Base-by-base conservation (phyloP, 2,113 vertebrate species). In the Brachypteracias leptosomus region DNA sequence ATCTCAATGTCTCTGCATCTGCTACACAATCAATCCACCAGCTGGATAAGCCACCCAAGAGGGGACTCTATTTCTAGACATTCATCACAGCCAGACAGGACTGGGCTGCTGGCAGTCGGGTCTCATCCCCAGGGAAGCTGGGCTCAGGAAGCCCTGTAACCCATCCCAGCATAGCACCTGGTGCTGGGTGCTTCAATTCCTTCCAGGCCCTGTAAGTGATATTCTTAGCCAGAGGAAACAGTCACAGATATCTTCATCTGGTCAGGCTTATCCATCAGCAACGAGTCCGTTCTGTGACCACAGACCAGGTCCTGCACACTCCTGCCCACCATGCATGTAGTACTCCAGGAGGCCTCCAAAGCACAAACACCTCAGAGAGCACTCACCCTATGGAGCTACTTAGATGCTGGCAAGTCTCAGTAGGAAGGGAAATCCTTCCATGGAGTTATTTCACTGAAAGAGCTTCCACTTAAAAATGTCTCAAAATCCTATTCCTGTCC, bases 271-370 rank as follows among this genome's bases (percentile, higher is more conserved):
- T 21, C 28, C 0, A 0, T 3, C 20, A 36, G 52, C 1, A 7
- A 63, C 5, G 7, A 66, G 13, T 14, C 58, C 9, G 11, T 10
- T 71, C 26, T 15, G 24, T 9, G 13, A 89, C 55, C 47, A 67
- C 5, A 3, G 7, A 63, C 3, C 31, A 68, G 35, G 31, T 19
- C 72, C 44, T 49, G 19, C 71, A 36, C 2, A 2, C 10, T 73
- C 59, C 57, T n/a, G 35, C 36, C 36, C 9, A 42, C 8, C 10
- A 36, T 1, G 2, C 0, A 0, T 16, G 25, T 3, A 6, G 5
- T 13, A 83, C 6, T 13, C 24, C 28, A 76, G 49, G n/a, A 72
- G 16, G 42, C 6, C 20, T 82, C 55, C 36, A 49, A 58, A 58
- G 33, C 17, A 78, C 20, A 33, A 36, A 42, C 5, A 51, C 13